Evolutionary conservation across 2,113 vertebrate genomes (phyloP).

Genomic region (Podarcis raffonei): DNA sequence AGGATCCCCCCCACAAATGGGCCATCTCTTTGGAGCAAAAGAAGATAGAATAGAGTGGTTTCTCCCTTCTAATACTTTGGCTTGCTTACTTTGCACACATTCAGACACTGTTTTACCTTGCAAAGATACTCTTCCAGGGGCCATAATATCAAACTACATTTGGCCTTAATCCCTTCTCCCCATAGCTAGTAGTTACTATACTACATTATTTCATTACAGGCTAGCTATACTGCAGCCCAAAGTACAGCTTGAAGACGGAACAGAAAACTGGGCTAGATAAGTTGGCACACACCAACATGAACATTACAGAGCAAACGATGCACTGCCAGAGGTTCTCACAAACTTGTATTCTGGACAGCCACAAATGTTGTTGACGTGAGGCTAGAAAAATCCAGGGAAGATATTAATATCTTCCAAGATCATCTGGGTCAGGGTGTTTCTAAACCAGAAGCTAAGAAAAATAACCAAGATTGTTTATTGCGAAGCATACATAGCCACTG

Average conservation of each 20-base stretch:
- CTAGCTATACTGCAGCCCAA: background rate
- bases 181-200: background rate
- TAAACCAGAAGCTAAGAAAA: background rate
- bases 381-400: background rate
- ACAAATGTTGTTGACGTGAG: background rate
- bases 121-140: background rate
- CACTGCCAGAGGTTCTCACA: background rate
- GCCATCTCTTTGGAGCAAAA: background rate
- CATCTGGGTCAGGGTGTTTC: background rate
- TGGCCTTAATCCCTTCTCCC: background rate
- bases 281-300: background rate
- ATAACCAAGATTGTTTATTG: background rate
- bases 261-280: background rate
- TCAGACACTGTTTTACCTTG: background rate
- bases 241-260: background rate
- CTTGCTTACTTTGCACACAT: background rate
- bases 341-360: background rate
- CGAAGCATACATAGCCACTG: background rate
- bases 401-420: background rate
- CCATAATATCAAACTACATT: background rate
- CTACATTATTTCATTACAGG: background rate
- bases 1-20: too few relatives aligned
- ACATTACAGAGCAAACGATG: background rate
- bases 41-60: background rate
- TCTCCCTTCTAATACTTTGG: background rate